Evolutionary conservation across 2,888 invertebrate species (phyloP), one percentile per base, ranked within the genome.

Genomic region (Harmothoe impar): DNA sequence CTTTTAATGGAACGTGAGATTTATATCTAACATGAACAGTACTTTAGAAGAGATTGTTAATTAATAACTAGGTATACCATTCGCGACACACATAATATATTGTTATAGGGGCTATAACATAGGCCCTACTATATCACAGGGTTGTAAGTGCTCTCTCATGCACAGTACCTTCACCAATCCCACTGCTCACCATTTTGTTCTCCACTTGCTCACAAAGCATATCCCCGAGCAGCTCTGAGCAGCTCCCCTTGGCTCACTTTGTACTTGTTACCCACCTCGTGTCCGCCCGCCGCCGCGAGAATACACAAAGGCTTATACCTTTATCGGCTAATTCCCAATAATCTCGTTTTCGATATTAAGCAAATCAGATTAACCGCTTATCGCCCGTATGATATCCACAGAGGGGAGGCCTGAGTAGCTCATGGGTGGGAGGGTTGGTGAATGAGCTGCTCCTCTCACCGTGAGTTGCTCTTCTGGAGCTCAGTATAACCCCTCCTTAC

Each of bases 341-440:
- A 90, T 90, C 84, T 85, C 85, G 90, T 90, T 90, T 43, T 84
- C 84, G 84, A 90, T 90, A 84, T 84, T 84, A 84, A 77, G 62
- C 43, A 90, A 90, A 90, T 90, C 85, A 84, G 62, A 90, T 90
- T 90, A 90, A 17, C 72, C n/a, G 29, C 25, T 85, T 72, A 78
- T 88, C 90, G 52, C 1, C 72, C 33, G 35, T 23, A 17, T 68
- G 89, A 86, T 86, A 86, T 54, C 84, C 86, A 54, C 86, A 31
- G 31, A 54, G 56, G 43, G 84, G 31, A 12, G 54, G 1, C 17
- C 12, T 81, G 81, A 81, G 81, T 35, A 81, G 77, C 77, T 77
- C 77, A 77, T 31, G 77, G 20, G n/a, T 25, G 62, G 62, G 5
- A 43, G 10, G 10, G 43, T 43, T 43, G 23, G 62, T 62, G 62